These are phyloP conservation scores for Columba livia DNA, from an alignment of 2,113 vertebrate genomes.

Conservation along the genomic window DNA sequence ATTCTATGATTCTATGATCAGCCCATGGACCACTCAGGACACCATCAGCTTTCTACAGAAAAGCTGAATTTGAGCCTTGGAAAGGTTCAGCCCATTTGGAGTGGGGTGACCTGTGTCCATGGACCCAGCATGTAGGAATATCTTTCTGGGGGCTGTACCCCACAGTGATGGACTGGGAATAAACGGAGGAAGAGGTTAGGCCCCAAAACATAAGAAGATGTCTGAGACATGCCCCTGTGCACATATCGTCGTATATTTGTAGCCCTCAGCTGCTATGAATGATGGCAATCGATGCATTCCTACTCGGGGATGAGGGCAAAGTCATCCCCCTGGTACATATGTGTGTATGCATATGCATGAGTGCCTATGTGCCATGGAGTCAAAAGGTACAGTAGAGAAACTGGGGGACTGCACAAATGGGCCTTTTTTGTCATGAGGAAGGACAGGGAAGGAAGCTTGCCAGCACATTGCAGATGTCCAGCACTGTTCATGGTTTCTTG, in stretches of 20 bases:
- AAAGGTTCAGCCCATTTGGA: neutral
- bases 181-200: neutral
- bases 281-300: fast-evolving
- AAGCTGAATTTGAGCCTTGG: neutral
- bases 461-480: fast-evolving
- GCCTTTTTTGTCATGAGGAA: neutral
- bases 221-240: neutral
- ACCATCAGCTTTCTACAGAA: neutral
- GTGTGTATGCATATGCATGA: fast-evolving
- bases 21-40: neutral
- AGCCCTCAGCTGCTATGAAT: neutral
- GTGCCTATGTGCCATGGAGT: no score
- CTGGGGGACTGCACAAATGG: neutral
- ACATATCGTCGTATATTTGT: neutral
- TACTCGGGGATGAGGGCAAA: neutral
- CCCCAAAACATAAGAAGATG: fast-evolving
- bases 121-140: neutral
- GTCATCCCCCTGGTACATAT: neutral
- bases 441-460: neutral
- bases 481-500: neutral
- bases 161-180: neutral
- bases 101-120: neutral
- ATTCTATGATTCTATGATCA: no score
- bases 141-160: neutral
- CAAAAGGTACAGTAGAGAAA: neutral